Evolutionary conservation across 2,888 invertebrate species (phyloP).

Genomic region (Sarcophaga rosellei): DNA sequence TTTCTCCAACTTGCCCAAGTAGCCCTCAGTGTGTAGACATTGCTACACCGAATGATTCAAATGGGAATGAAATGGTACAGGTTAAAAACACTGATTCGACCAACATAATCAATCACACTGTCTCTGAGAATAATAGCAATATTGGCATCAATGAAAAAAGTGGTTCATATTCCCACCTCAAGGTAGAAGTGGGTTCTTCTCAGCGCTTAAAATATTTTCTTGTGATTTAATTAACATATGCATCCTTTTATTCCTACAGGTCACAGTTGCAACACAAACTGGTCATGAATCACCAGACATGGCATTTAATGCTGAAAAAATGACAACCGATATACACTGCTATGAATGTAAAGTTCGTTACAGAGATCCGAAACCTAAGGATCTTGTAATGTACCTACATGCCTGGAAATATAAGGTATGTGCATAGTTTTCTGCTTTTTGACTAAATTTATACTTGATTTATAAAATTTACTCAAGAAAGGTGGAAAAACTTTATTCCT

Average conservation of each 20-base stretch:
- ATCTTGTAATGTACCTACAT: constrained; percentile 97
- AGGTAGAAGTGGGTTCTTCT: constrained; percentile 67
- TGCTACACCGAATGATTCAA: constrained; percentile 79
- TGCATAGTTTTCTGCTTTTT: neutral
- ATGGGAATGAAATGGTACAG: neutral
- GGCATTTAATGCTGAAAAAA: constrained; percentile 86
- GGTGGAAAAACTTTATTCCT: neutral
- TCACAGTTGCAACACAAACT: constrained; percentile 93
- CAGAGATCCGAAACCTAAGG: constrained; percentile 94
- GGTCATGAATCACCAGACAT: constrained; percentile 89
- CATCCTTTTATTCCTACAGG: constrained; percentile 79
- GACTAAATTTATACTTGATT: neutral
- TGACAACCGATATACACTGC: constrained; percentile 92
- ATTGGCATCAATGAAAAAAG: constrained; percentile 23
- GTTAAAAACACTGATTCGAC: constrained; percentile 21
- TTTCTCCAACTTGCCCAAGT: constrained; percentile 86
- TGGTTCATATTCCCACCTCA: constrained; percentile 54
- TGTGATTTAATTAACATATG: constrained; percentile 15
- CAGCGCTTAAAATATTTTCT: neutral
- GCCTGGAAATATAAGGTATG: constrained; percentile 94
- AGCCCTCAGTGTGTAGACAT: constrained; percentile 80
- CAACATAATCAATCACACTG: constrained; percentile 6
- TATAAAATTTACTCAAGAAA: neutral
- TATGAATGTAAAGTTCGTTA: constrained; percentile 96
- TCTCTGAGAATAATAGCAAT: constrained; percentile 3